phyloP scores from a whole-genome alignment of 2,797 vertebrate genomes.

The Oreochromis grahami region DNA sequence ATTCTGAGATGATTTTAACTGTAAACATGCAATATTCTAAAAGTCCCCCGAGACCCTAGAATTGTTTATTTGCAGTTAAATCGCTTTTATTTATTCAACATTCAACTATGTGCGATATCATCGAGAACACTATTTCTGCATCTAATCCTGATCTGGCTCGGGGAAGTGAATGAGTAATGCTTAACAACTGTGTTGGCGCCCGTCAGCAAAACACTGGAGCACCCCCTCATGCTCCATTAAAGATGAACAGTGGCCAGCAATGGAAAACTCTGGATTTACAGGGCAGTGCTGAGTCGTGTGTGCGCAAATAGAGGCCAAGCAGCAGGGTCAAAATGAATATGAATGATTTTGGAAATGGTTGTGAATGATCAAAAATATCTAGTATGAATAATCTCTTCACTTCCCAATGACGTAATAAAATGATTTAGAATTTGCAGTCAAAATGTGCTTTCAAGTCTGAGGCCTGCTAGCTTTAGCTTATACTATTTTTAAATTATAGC shows the following conservation, averaged over 20 bases:
- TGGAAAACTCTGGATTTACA: conserved; percentile 11
- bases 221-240: conserved; percentile 34
- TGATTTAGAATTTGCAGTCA: not conserved
- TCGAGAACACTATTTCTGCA: not conserved
- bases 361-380: not conserved
- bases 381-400: not conserved
- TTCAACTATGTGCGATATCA: not conserved
- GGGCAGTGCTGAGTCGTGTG: not conserved
- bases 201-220: conserved; percentile 23
- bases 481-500: not conserved
- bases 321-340: conserved; percentile 8
- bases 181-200: conserved; percentile 14
- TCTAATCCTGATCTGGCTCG: conserved; percentile 7
- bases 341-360: not conserved
- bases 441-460: not conserved
- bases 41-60: not conserved
- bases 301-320: conserved; percentile 11
- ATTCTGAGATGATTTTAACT: not conserved
- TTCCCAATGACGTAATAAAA: not conserved
- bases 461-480: not conserved
- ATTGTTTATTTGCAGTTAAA: conserved; percentile 10
- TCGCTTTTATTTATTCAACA: conserved; percentile 4
- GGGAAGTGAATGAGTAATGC: conserved; percentile 12
- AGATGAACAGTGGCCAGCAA: conserved; percentile 35
- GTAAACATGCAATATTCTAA: not conserved